Evolutionary conservation across 2,888 invertebrate species (phyloP).

Genomic region (Caenorhabditis sinica): DNA sequence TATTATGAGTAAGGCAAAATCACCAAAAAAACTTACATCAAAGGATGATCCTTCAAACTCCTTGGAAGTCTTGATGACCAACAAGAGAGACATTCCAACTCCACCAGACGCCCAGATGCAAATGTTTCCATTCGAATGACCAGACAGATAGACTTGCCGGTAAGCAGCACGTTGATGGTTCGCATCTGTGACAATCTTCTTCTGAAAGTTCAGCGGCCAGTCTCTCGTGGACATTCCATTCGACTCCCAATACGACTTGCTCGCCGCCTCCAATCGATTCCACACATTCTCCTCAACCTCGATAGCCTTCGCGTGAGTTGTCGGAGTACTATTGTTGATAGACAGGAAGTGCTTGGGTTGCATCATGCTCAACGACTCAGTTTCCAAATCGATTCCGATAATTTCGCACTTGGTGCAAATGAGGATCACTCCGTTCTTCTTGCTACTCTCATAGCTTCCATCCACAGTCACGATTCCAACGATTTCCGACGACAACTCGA

Average conservation of each 20-base stretch:
- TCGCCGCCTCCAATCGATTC: constrained; percentile 31
- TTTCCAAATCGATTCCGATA: constrained; percentile 50
- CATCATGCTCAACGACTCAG: constrained; percentile 21
- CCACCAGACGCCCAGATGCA: constrained; percentile 58
- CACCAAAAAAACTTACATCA: constrained; percentile 32
- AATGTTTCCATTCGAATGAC: constrained; percentile 56
- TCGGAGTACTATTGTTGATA: constrained; percentile 55
- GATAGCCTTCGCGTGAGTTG: constrained; percentile 36
- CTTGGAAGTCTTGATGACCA: constrained; percentile 30
- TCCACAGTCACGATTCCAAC: constrained; percentile 36
- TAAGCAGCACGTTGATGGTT: constrained; percentile 35
- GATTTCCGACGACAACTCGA: constrained; percentile 46
- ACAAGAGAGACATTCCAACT: constrained; percentile 26
- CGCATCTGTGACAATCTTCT: constrained; percentile 10
- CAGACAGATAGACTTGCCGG: constrained; percentile 57
- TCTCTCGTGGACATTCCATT: constrained; percentile 25
- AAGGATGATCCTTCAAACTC: constrained; percentile 37
- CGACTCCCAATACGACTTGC: constrained; percentile 43
- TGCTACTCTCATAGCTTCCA: constrained; percentile 9
- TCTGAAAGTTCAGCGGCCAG: constrained; percentile 49
- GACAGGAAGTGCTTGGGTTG: constrained; percentile 46
- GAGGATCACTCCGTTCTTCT: constrained; percentile 42
- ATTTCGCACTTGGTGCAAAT: constrained; percentile 59
- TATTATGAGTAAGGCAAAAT: too few relatives aligned
- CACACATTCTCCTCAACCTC: constrained; percentile 54